Base-by-base conservation (phyloP, 2,888 invertebrate species). In the Drosophila sordidula region DNA sequence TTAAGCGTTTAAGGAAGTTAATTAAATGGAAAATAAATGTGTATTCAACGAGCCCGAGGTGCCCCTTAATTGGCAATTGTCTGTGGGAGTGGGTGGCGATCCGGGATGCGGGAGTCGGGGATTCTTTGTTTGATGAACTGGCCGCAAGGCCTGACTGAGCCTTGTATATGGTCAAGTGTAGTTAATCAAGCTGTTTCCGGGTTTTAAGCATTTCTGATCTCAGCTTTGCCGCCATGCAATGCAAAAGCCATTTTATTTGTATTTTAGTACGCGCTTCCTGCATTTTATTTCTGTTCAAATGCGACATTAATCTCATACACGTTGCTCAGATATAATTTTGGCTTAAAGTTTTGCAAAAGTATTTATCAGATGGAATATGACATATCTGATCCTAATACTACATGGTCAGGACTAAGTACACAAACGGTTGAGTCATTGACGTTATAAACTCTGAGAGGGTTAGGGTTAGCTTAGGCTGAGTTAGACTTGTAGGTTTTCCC, bases 1-100 rank as follows among this genome's bases (percentile, higher is more conserved):
- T 83, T 70, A 61, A 78, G 66, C 86, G 69, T 76, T 85, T 81
- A 84, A 85, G 84, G 84, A 86, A 85, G 86, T 85, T 85, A 84
- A 85, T 86, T 86, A 85, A 86, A 81, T 78, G 81, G 74, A 77
- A 84, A 85, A 81, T 75, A 83, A 79, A 83, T 83, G 81, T 72
- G 70, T 75, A 70, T 77, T 78, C 70, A 78, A 82, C 79, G 69
- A 79, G 64, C 66, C 79, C 51, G 38, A 52, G 70, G 63, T 75
- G 74, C 74, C 70, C 71, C 75, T 73, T 81, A 82, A 82, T 84
- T 82, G 84, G 62, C 57, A 59, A 65, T 73, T 73, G 54, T 61
- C 16, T 51, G 76, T 70, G 77, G 75, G 84, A 66, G 79, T 41
- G 44, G 62, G 77, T 64, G 69, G 36, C 52, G 39, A 38, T 39